Evolutionary conservation across 1,140 invertebrate genomes (phyloP).

Genomic region (Conus ventricosus): DNA sequence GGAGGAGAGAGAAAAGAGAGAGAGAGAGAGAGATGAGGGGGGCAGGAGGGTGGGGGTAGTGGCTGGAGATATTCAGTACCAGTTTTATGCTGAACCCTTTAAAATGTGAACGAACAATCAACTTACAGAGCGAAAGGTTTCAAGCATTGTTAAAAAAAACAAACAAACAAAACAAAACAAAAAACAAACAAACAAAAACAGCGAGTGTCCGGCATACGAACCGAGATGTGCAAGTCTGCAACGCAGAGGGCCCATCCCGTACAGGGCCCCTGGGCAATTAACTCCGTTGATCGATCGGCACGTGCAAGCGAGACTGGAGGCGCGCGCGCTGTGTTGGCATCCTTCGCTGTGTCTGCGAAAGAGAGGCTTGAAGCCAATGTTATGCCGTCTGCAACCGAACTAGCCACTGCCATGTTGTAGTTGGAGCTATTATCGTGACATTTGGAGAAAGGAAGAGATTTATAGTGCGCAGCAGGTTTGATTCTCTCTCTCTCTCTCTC

Average conservation of each 20-base stretch:
- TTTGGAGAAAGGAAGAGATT: not conserved
- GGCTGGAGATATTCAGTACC: too few species aligned
- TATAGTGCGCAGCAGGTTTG: not conserved
- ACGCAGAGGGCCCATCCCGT: not conserved
- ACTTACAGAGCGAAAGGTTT: not conserved
- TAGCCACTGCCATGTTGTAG: not conserved
- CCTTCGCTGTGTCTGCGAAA: not conserved
- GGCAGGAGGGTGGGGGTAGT: too few species aligned
- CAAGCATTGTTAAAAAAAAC: not conserved
- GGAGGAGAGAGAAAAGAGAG: too few species aligned
- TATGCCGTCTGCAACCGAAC: slow-evolving; percentile 20
- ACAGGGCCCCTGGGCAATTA: not conserved
- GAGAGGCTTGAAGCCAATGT: not conserved
- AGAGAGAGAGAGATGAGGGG: too few species aligned
- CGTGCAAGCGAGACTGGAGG: not conserved
- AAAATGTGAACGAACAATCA: too few species aligned
- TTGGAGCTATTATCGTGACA: not conserved
- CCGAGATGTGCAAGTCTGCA: not conserved
- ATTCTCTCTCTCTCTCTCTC: not conserved
- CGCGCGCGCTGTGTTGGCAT: slow-evolving; percentile 24
- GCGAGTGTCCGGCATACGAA: too few species aligned
- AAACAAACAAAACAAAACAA: not conserved
- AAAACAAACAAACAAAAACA: too few species aligned
- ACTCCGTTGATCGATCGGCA: slow-evolving; percentile 23
- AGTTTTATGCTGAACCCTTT: too few species aligned